Evolutionary conservation across 2,113 vertebrate species (phyloP).

Genomic region (Hippocampus abdominalis): DNA sequence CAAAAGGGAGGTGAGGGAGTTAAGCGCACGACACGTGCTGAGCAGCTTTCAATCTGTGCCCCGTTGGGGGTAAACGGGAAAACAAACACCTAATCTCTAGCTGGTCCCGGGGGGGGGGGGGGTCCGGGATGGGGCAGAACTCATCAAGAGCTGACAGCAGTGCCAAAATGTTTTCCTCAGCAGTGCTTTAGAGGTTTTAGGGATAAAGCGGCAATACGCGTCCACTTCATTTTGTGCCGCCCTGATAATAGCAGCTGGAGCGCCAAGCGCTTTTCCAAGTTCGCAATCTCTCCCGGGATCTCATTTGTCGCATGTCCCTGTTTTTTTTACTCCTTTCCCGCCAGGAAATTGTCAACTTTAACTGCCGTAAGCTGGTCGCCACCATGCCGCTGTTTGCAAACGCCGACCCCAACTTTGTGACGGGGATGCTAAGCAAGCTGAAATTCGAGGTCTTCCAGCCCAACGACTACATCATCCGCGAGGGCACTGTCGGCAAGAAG

Average conservation of each 20-base stretch:
- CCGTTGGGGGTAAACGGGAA: conserved; percentile 52
- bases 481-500: conserved; percentile 97
- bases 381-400: conserved; percentile 98
- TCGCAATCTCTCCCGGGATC: not conserved
- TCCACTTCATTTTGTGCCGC: conserved; percentile 41
- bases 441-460: conserved; percentile 97
- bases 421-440: conserved; percentile 95
- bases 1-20: conserved; percentile 47
- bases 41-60: conserved; percentile 47
- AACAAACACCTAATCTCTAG: conserved; percentile 62
- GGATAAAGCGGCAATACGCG: conserved; percentile 45
- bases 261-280: not conserved
- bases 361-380: conserved; percentile 94
- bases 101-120: conserved; percentile 31
- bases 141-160: conserved; percentile 50
- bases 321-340: conserved; percentile 36
- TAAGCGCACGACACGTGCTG: conserved; percentile 27
- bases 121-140: conserved; percentile 50
- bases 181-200: conserved; percentile 55
- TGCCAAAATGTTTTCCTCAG: conserved; percentile 56
- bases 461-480: conserved; percentile 95
- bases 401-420: conserved; percentile 97
- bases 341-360: conserved; percentile 98
- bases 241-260: conserved; percentile 19
- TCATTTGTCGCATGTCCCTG: conserved; percentile 8